Base-by-base conservation (phyloP, 92 coral and sea anemone genomes). In the Porites rus region DNA sequence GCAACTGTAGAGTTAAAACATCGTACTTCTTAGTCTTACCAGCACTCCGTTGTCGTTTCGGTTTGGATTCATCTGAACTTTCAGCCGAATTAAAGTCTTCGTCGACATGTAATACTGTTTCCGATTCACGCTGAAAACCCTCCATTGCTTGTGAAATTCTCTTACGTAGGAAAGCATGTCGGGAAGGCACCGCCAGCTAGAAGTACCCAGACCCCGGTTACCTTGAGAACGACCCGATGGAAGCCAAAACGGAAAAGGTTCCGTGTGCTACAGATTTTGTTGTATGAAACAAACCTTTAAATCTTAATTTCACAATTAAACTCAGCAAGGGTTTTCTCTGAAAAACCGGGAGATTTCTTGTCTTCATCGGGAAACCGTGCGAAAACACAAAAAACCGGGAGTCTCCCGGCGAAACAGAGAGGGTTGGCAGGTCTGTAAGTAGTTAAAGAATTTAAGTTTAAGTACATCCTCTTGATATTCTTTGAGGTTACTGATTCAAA, bases 121-220 rank as follows among this genome's bases (percentile, higher is more conserved):
- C 71, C 71, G 71, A 66, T 72, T 72, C 52, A 24, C 76, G 77
- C 61, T 69, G 22, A 75, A 75, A 52, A 54, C 79, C 65, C 79
- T 14, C 79, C 79, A 75, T 75, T 75, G 65, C 79, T 56, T 75
- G 79, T 74, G 78, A 74, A 74, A 74, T 74, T 5, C 78, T 74
- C 78, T 74, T 51, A 75, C 65, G 51, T 59, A 52, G 79, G 53
- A 75, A 75, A 75, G 79, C 79, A 75, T 24, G 67, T 75, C 65
- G 46, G 79, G 79, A 75, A 75, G 65, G 79, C 79, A 75, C 79
- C 53, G 64, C 66, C 79, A 53, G 79, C 79, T 75, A 52, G 79
- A 52, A 65, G 31, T 59, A 54, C 79, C 79, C 79, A 75, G 79
- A 75, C 65, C 53, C 66, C 66, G 79, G 65, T 75, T 52, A 73